These are phyloP conservation scores for Erpornis zantholeuca DNA, from an alignment of 2,113 vertebrate species.

Conservation along the genomic window DNA sequence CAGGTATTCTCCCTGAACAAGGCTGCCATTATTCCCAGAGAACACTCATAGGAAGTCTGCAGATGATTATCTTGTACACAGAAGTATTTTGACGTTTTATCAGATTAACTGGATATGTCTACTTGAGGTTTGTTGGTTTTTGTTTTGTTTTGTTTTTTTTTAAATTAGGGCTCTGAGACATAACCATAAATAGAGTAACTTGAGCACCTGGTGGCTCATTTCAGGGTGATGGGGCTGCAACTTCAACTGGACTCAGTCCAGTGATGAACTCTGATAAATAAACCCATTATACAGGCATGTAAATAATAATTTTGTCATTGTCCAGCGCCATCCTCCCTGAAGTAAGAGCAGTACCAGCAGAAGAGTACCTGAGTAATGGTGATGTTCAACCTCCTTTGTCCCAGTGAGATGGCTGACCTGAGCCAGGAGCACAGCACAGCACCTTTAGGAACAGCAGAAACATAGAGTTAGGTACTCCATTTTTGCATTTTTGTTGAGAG, in stretches of 20 bases:
- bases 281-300: fast-evolving
- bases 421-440: background rate
- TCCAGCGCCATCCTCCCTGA: background rate
- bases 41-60: background rate
- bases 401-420: background rate
- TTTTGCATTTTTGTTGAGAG: background rate
- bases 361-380: background rate
- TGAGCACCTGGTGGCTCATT: background rate
- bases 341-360: background rate
- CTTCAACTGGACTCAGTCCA: background rate
- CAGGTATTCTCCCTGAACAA: slow-evolving; percentile 13
- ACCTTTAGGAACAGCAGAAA: background rate
- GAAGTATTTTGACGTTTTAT: slow-evolving; percentile 35
- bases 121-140: background rate
- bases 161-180: background rate
- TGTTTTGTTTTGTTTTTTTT: background rate
- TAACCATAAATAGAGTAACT: background rate
- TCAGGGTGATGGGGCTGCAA: background rate
- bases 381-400: background rate
- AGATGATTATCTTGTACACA: slow-evolving; percentile 9
- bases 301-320: background rate
- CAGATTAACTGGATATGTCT: slow-evolving; percentile 46
- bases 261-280: background rate
- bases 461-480: fast-evolving
- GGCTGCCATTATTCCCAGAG: background rate